These are phyloP conservation scores for Lophotriccus pileatus DNA, from an alignment of 2,797 vertebrate species.

Conservation along the genomic window DNA sequence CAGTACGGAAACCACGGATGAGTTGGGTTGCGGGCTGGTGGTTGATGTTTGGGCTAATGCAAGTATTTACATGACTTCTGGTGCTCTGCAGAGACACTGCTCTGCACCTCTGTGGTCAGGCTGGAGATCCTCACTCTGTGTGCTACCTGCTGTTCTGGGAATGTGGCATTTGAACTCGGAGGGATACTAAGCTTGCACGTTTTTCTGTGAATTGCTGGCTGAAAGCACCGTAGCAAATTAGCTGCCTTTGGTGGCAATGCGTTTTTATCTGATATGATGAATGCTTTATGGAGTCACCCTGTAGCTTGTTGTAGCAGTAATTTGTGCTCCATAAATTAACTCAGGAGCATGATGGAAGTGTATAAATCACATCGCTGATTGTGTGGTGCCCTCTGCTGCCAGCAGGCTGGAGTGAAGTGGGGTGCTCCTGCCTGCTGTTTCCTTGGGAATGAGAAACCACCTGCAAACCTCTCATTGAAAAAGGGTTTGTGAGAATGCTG, in stretches of 20 bases:
- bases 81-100: not conserved
- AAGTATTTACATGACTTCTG: not conserved
- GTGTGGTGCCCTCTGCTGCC: conserved; percentile 75
- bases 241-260: not conserved
- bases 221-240: conserved; percentile 1
- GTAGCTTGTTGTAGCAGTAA: conserved; percentile 56
- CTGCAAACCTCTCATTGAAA: not conserved
- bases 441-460: not conserved
- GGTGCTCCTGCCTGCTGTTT: not conserved
- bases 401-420: conserved; percentile 30
- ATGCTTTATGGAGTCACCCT: conserved; percentile 35
- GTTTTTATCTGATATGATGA: conserved; percentile 22
- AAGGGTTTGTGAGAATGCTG: not conserved
- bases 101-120: not conserved
- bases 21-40: not conserved
- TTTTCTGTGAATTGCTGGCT: not conserved
- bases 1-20: not conserved
- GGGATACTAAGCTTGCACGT: not conserved
- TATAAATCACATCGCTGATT: conserved; percentile 61
- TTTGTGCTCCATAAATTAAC: conserved; percentile 59
- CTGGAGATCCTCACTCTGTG: not conserved
- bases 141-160: not conserved
- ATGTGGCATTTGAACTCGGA: not conserved
- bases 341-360: not conserved
- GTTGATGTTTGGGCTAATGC: not conserved